Percentiles rank a stretch among this genome's conserved stretches.
Evolutionary conservation across 64 coral and sea anemone species (phyloP).

Genomic region (Cladopsammia gracilis): DNA sequence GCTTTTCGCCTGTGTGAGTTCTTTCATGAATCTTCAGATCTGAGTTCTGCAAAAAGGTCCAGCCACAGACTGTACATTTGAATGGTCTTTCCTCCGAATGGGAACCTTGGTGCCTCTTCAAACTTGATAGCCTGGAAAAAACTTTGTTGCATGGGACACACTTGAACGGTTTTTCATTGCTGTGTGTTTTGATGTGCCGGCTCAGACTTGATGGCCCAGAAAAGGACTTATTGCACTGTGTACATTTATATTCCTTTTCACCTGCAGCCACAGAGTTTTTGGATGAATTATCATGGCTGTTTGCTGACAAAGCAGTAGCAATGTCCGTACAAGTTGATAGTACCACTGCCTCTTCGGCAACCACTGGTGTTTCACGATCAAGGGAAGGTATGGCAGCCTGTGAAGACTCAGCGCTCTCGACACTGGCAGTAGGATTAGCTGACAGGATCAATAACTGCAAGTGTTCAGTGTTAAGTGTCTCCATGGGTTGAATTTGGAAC

Average conservation of each 20-base stretch:
- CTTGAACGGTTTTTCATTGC: constrained; percentile 14
- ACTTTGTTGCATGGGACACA: constrained; percentile 17
- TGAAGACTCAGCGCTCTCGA: not conserved
- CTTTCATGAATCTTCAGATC: constrained; percentile 61
- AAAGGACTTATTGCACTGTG: constrained; percentile 27
- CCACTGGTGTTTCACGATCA: not conserved
- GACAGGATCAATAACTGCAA: constrained; percentile 35
- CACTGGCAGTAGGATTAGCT: not conserved
- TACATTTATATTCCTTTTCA: constrained; percentile 25
- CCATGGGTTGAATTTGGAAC: constrained; percentile 44
- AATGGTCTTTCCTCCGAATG: constrained; percentile 48
- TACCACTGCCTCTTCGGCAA: not conserved
- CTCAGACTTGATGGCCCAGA: not conserved
- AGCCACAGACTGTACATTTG: constrained; percentile 34
- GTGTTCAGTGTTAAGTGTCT: constrained; percentile 10
- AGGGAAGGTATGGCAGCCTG: not conserved
- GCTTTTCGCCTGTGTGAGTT: constrained; percentile 66
- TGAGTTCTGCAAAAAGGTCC: constrained; percentile 21
- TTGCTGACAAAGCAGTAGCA: not conserved
- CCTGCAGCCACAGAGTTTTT: not conserved
- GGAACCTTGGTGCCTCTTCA: constrained; percentile 35
- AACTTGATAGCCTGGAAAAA: not conserved
- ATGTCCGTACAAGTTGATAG: no score
- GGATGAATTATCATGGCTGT: not conserved
- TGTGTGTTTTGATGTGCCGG: constrained; percentile 47